A percentile compares a stretch with the other conserved stretches of the same genome.
Conservation (phyloP, 2,113 vertebrate species). For the Dryoscopus gambensis region DNA sequence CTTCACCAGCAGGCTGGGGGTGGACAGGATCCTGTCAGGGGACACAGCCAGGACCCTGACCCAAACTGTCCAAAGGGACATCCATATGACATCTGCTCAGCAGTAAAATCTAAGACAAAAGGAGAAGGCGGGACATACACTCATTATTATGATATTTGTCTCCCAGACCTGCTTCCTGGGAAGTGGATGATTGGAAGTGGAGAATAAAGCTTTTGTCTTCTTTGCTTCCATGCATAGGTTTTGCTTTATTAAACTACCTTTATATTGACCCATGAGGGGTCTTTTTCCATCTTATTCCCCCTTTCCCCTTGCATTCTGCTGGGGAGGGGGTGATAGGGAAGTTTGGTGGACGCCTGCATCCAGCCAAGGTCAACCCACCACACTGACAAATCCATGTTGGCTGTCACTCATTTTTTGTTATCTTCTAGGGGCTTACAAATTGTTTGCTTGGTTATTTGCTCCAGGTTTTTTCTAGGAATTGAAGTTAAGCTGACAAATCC, state of each 20-base stretch:
- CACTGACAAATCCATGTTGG: conserved; percentile 6
- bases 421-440: conserved; percentile 28
- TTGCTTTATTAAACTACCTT: background rate
- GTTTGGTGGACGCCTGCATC: background rate
- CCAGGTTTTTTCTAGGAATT: conserved; percentile 40
- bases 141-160: rapidly evolving
- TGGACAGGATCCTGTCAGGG: background rate
- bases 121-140: rapidly evolving
- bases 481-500: conserved; percentile 55
- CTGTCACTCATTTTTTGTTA: conserved; percentile 55
- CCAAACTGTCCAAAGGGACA: background rate
- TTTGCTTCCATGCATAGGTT: background rate
- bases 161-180: background rate
- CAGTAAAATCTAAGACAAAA: background rate
- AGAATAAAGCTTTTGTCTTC: background rate
- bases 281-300: background rate
- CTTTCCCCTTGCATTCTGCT: background rate
- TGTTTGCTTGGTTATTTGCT: conserved; percentile 52
- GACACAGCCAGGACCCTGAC: background rate
- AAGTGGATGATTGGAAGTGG: background rate
- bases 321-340: background rate
- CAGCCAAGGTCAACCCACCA: background rate
- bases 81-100: background rate
- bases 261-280: background rate
- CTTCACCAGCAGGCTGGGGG: background rate